Percentiles rank a stretch among this genome's conserved stretches.
These are phyloP conservation scores for Rhyacophila evoluta DNA, from an alignment of 2,888 invertebrate species.

Conservation along the genomic window DNA sequence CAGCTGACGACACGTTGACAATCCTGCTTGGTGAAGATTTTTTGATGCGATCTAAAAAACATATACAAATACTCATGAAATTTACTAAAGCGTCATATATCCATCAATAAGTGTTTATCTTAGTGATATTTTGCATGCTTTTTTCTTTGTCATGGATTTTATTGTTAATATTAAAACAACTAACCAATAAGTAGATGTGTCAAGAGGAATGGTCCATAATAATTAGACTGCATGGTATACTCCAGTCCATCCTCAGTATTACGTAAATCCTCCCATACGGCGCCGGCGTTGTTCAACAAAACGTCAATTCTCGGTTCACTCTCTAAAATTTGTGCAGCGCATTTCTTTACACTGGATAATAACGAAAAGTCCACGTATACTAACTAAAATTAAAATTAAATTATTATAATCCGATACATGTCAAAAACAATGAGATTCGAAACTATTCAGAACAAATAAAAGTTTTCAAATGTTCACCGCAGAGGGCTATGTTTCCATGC, in stretches of 20 bases:
- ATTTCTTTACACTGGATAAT: slow-evolving; percentile 67
- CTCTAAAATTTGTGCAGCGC: slow-evolving; percentile 69
- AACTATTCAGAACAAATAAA: no score
- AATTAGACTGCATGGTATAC: slow-evolving; percentile 78
- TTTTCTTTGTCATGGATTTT: no score
- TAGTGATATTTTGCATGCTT: no score
- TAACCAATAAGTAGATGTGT: slow-evolving; percentile 74
- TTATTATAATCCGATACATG: neutral
- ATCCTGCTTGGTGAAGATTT: slow-evolving; percentile 74
- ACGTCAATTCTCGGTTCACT: slow-evolving; percentile 69
- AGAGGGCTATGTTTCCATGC: no score
- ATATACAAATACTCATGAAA: neutral
- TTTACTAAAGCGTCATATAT: no score
- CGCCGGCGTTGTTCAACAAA: slow-evolving; percentile 73
- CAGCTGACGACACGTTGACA: slow-evolving; percentile 74
- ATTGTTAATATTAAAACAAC: slow-evolving; percentile 28
- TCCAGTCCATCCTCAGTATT: slow-evolving; percentile 77
- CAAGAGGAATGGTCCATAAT: slow-evolving; percentile 79
- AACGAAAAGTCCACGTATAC: slow-evolving; percentile 63
- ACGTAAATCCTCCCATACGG: slow-evolving; percentile 63
- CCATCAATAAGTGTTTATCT: no score
- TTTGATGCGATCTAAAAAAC: slow-evolving; percentile 34
- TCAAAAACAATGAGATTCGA: no score
- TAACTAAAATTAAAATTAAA: slow-evolving; percentile 39
- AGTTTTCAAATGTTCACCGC: no score